Evolutionary conservation across 2,113 vertebrate species (phyloP), one percentile per base, ranked within the genome.

Genomic region (Megaceryle maxima): DNA sequence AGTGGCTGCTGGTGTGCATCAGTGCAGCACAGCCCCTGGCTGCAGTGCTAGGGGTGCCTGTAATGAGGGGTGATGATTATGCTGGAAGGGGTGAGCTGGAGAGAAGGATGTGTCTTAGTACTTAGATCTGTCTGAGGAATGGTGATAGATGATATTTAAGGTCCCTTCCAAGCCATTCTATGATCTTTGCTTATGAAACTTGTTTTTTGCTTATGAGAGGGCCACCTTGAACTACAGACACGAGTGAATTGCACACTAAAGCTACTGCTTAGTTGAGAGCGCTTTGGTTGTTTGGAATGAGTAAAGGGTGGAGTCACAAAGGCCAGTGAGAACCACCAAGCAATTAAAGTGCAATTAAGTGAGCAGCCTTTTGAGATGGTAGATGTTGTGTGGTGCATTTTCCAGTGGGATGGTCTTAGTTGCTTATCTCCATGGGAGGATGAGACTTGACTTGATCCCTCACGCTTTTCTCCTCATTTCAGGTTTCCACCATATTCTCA

Each of bases 401-500:
- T 51, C 80, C 56, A 57, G 2, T 6, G 6, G 70, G 25, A 64
- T 87, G 81, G 24, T 33, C 41, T 62, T 67, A 1, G 4, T 43
- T 59, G 57, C 25, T 59, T 10, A 9, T 63, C n/a, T 28, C 13
- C 13, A 6, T 0, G 1, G 60, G 14, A 8, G 59, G 94, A 19
- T 90, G 67, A 16, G 8, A 17, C 18, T 41, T 3, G 8, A 17
- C 20, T 41, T 3, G 62, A 63, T 70, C 12, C 13, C 4, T 88
- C 51, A 81, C 16, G 20, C 72, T 84, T 39, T 87, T 24, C 64
- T 77, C 35, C 59, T 41, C 48, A 0, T 83, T 88, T 3, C 94
- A 98, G 98, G 96, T 78, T 84, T 88, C 87, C 89, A 78, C 70
- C 87, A 39, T 96, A 90, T 84, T 80, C 83, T 80, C 29, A 5